Conservation (phyloP, 2,888 invertebrate species). For the Spilosoma lubricipeda region DNA sequence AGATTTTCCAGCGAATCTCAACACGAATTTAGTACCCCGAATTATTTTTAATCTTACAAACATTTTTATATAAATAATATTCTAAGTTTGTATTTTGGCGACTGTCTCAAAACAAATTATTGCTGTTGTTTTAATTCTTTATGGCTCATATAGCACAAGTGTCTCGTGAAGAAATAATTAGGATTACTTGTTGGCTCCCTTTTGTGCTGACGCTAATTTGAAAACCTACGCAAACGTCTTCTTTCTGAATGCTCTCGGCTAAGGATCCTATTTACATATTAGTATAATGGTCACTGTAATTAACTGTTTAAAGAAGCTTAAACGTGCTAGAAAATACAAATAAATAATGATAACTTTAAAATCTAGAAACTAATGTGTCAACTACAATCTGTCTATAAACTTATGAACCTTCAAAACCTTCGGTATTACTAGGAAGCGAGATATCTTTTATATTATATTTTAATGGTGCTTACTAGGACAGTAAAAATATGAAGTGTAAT, state of each 20-base stretch:
- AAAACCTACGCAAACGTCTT: conserved; percentile 36
- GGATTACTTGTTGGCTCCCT: conserved; percentile 44
- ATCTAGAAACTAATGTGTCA: neutral
- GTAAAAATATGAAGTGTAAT: conserved; percentile 28
- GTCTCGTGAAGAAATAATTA: conserved; percentile 66
- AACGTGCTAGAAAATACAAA: neutral
- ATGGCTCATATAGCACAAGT: conserved; percentile 62
- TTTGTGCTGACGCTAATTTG: conserved; percentile 44
- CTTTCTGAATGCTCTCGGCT: conserved; percentile 17
- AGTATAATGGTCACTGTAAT: conserved; percentile 24
- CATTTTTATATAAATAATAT: conserved; percentile 27
- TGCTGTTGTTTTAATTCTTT: conserved; percentile 54
- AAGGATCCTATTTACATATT: neutral
- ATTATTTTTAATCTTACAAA: conserved; percentile 15
- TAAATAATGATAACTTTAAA: conserved; percentile 1
- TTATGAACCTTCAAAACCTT: neutral
- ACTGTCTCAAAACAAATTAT: conserved; percentile 41
- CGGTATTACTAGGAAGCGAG: neutral
- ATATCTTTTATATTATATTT: neutral
- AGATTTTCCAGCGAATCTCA: neutral
- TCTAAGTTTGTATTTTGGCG: conserved; percentile 42
- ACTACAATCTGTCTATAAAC: too few relatives aligned
- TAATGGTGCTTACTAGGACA: neutral
- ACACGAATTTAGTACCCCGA: neutral
- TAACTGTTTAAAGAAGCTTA: conserved; percentile 13